These are phyloP conservation scores for Megalops atlanticus DNA, from an alignment of 2,113 vertebrate species.

Conservation along the genomic window DNA sequence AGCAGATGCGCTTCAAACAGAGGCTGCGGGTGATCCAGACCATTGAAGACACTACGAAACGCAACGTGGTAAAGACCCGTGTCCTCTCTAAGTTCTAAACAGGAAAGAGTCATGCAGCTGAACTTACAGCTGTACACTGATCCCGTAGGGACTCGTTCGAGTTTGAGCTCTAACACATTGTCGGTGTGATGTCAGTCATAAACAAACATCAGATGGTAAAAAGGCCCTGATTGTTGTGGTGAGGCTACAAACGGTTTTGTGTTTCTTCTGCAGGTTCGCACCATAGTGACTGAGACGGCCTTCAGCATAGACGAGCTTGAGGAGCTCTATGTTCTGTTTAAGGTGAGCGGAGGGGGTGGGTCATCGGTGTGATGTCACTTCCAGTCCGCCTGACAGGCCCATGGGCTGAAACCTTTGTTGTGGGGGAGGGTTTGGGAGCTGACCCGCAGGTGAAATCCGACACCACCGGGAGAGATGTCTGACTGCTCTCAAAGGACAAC, in stretches of 20 bases:
- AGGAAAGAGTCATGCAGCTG: no score
- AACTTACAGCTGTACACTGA: background rate
- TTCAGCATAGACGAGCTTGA: slow-evolving; percentile 92
- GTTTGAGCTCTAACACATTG: background rate
- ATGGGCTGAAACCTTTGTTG: no score
- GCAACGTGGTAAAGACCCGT: slow-evolving; percentile 84
- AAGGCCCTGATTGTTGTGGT: background rate
- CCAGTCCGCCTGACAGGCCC: background rate
- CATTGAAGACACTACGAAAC: slow-evolving; percentile 94
- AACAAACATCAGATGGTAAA: background rate
- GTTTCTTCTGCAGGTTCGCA: slow-evolving; percentile 78
- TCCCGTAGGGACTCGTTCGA: background rate
- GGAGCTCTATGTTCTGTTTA: slow-evolving; percentile 93
- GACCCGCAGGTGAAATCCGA: background rate
- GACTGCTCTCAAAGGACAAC: background rate
- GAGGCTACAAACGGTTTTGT: background rate
- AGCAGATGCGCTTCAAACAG: slow-evolving; percentile 98
- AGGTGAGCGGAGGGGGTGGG: slow-evolving; percentile 71
- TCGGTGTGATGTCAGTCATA: background rate
- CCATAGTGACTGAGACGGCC: slow-evolving; percentile 92
- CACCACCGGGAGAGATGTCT: background rate
- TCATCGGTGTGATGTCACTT: background rate
- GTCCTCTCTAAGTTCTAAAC: background rate
- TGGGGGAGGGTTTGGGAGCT: background rate
- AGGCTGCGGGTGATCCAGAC: slow-evolving; percentile 95